A percentile compares a stretch with the other conserved stretches of the same genome.
phyloP scores from a whole-genome alignment of 2,113 vertebrate genomes.

The Phylloscopus whistleri region DNA sequence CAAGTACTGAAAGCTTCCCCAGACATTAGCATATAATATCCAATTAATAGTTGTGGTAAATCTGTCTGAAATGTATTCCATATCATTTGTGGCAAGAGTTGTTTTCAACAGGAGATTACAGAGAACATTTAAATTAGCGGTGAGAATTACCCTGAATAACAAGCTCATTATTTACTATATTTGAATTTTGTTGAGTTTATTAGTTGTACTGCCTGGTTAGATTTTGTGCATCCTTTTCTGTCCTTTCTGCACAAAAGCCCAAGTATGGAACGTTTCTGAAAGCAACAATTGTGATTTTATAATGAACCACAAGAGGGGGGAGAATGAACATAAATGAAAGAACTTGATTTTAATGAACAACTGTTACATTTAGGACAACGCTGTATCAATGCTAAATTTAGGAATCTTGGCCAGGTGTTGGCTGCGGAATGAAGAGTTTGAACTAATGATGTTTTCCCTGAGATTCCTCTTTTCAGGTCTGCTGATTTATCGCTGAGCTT shows the following conservation, averaged over 20 bases:
- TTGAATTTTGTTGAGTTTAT: conserved; percentile 2
- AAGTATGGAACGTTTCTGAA: background rate
- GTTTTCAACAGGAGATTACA: background rate
- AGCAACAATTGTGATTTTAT: conserved; percentile 71
- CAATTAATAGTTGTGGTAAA: background rate
- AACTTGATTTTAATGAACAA: conserved; percentile 23
- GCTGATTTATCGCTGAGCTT: background rate
- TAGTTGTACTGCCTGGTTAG: background rate
- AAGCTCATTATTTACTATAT: conserved; percentile 21
- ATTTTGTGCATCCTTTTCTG: background rate
- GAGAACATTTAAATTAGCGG: background rate
- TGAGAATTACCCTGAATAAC: conserved; percentile 4
- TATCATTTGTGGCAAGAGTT: background rate
- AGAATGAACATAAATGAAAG: conserved; percentile 72
- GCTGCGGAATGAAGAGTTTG: background rate
- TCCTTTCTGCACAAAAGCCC: background rate
- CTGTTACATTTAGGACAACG: background rate
- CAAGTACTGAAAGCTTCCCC: background rate
- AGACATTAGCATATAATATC: background rate
- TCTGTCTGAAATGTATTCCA: background rate
- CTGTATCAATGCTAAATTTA: background rate
- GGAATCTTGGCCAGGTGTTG: background rate
- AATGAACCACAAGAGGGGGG: conserved; percentile 78
- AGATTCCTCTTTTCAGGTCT: background rate
- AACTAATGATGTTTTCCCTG: background rate